Conservation (phyloP, 2,797 vertebrate species). For the Coreius guichenoti region DNA sequence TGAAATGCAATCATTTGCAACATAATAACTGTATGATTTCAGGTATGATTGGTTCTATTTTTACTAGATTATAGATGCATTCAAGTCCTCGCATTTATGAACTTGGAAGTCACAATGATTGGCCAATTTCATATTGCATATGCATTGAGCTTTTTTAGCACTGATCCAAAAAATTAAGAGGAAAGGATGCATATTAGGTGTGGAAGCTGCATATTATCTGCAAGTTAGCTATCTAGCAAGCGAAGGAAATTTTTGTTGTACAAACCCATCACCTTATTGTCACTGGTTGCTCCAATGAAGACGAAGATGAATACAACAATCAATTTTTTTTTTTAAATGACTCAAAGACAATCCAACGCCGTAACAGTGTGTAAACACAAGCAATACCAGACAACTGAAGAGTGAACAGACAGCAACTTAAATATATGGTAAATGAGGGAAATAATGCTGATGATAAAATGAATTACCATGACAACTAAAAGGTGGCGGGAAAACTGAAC, state of each 20-base stretch:
- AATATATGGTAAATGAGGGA: too few species aligned
- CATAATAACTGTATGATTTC: not conserved
- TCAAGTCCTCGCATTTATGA: not conserved
- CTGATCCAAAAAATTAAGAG: not conserved
- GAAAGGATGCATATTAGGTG: not conserved
- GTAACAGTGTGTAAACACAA: too few species aligned
- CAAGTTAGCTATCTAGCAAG: not conserved
- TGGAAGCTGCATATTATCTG: not conserved
- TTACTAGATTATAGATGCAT: not conserved
- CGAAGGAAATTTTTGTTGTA: not conserved
- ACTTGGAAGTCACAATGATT: not conserved
- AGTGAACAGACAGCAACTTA: too few species aligned
- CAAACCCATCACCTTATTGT: not conserved
- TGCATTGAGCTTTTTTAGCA: not conserved
- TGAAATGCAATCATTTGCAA: not conserved
- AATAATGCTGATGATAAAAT: too few species aligned
- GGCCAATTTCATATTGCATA: not conserved
- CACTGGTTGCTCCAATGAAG: too few species aligned
- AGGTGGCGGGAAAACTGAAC: too few species aligned
- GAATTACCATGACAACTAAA: too few species aligned
- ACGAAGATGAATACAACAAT: too few species aligned
- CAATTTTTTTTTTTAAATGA: too few species aligned
- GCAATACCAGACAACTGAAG: too few species aligned
- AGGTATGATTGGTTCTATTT: conserved; percentile 11
- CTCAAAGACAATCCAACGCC: too few species aligned